Evolutionary conservation across 92 coral and sea anemone species (phyloP).

Genomic region (Galaxea fascicularis): DNA sequence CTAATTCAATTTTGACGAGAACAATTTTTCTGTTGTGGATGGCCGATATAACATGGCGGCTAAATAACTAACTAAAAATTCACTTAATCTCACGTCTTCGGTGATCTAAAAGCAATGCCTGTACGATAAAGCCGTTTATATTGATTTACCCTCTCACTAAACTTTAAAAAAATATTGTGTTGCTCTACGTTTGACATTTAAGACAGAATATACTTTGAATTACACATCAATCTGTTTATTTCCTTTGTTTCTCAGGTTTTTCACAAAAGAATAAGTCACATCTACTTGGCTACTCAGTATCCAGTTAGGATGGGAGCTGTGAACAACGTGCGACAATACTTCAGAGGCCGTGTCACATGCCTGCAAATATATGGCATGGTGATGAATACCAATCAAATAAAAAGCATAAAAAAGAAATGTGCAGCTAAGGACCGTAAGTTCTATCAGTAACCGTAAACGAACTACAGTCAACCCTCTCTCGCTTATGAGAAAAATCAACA

Average conservation of each 20-base stretch:
- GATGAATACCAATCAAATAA: slow-evolving; percentile 51
- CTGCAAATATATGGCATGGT: slow-evolving; percentile 76
- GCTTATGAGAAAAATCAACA: too few relatives aligned
- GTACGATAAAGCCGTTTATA: too few relatives aligned
- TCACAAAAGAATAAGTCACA: slow-evolving; percentile 42
- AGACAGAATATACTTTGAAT: too few relatives aligned
- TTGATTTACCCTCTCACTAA: too few relatives aligned
- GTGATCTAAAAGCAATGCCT: too few relatives aligned
- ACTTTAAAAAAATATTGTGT: too few relatives aligned
- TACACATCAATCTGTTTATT: not conserved
- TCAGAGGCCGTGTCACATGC: slow-evolving; percentile 77
- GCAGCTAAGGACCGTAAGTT: slow-evolving; percentile 69
- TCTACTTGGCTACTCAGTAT: slow-evolving; percentile 69
- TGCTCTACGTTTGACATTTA: not conserved
- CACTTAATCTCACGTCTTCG: too few relatives aligned
- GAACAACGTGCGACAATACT: slow-evolving; percentile 24
- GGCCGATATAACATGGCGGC: too few relatives aligned
- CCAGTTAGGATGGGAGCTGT: slow-evolving; percentile 75
- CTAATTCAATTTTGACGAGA: too few relatives aligned
- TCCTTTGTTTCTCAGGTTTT: slow-evolving; percentile 43
- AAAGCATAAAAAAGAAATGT: slow-evolving; percentile 62
- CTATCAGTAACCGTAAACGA: not conserved
- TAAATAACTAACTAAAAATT: too few relatives aligned
- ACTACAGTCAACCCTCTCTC: not conserved
- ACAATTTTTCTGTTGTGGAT: too few relatives aligned